These are phyloP conservation scores for Leptinotarsa tumamoca DNA, from an alignment of 2,888 invertebrate genomes.

Conservation along the genomic window DNA sequence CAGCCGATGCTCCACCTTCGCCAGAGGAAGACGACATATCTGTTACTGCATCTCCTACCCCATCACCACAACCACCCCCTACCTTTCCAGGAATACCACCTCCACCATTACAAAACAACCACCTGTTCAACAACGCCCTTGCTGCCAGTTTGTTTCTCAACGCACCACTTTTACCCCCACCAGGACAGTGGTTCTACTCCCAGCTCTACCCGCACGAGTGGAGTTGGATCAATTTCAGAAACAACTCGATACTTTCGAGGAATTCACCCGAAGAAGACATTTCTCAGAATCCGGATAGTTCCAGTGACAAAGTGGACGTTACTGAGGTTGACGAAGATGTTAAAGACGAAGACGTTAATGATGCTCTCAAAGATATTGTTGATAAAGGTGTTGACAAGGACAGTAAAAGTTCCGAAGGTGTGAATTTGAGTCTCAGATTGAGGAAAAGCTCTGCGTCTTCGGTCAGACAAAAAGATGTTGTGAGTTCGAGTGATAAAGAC, in stretches of 20 bases:
- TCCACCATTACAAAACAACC: slow-evolving; percentile 62
- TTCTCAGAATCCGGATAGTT: slow-evolving; percentile 56
- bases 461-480: slow-evolving; percentile 64
- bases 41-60: slow-evolving; percentile 74
- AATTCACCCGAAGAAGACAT: slow-evolving; percentile 49
- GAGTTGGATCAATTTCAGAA: slow-evolving; percentile 73
- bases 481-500: slow-evolving; percentile 63
- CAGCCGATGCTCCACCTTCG: slow-evolving; percentile 66
- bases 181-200: slow-evolving; percentile 83
- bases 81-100: slow-evolving; percentile 62
- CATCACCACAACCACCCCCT: slow-evolving; percentile 68
- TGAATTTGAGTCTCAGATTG: slow-evolving; percentile 61
- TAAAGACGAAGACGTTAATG: slow-evolving; percentile 41
- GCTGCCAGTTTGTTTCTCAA: slow-evolving; percentile 82
- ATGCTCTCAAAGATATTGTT: slow-evolving; percentile 33
- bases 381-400: slow-evolving; percentile 41
- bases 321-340: slow-evolving; percentile 54
- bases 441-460: slow-evolving; percentile 63
- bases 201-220: slow-evolving; percentile 81
- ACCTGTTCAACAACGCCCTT: slow-evolving; percentile 70
- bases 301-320: slow-evolving; percentile 58
- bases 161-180: slow-evolving; percentile 80
- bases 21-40: slow-evolving; percentile 69
- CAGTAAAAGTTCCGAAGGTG: slow-evolving; percentile 55
- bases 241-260: slow-evolving; percentile 51